Percentiles rank a stretch among this genome's conserved stretches.
Evolutionary conservation across 2,888 invertebrate species (phyloP).

Genomic region (Epirrhoe tristata): DNA sequence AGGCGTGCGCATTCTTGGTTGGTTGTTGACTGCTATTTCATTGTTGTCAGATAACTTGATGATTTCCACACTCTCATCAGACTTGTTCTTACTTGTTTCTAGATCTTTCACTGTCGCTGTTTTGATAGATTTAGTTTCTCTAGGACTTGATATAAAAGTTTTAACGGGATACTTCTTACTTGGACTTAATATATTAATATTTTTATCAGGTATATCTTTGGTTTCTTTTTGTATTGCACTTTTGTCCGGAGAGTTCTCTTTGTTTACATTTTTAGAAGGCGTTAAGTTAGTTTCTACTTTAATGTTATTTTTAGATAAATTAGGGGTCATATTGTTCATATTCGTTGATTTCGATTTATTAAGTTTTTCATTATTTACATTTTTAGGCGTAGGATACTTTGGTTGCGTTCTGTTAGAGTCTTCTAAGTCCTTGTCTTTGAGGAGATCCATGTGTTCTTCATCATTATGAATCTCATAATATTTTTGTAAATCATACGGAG

Average conservation of each 20-base stretch:
- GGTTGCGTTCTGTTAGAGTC: conserved; percentile 56
- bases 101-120: conserved; percentile 80
- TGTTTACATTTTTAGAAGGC: conserved; percentile 61
- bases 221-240: conserved; percentile 80
- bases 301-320: conserved; percentile 26
- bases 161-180: conserved; percentile 81
- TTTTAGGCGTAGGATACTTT: conserved; percentile 67
- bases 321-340: conserved; percentile 36
- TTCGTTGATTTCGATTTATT: conserved; percentile 47
- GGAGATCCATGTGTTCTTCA: conserved; percentile 74
- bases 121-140: conserved; percentile 75
- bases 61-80: conserved; percentile 77
- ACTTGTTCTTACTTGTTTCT: conserved; percentile 75
- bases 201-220: conserved; percentile 79
- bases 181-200: conserved; percentile 76
- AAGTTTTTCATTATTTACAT: conserved; percentile 62
- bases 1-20: conserved; percentile 79
- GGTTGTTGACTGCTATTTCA: conserved; percentile 81
- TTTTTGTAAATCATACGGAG: conserved; percentile 81
- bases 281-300: conserved; percentile 56
- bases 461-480: conserved; percentile 81
- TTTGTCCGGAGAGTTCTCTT: conserved; percentile 66
- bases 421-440: conserved; percentile 70
- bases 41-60: conserved; percentile 77
- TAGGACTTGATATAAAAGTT: conserved; percentile 72